These are phyloP conservation scores for Sciurus vulgaris DNA, from an alignment of 2,797 vertebrate species.

Conservation along the genomic window DNA sequence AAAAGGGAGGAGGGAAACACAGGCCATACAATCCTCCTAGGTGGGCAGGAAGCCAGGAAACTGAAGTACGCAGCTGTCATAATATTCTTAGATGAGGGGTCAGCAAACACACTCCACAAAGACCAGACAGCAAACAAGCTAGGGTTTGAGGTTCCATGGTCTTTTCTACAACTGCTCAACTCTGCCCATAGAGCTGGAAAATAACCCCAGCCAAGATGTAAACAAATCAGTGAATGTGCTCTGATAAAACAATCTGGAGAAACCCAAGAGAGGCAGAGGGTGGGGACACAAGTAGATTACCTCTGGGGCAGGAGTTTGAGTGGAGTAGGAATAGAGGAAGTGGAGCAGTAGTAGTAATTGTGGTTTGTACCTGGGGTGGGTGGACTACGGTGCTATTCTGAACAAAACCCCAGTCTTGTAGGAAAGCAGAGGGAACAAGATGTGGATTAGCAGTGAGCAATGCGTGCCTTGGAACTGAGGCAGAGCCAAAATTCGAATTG, in stretches of 20 bases:
- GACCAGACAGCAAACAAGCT: not conserved
- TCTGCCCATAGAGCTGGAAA: not conserved
- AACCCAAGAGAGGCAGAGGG: not conserved
- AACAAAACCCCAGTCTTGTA: not conserved
- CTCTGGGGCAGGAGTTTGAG: not conserved
- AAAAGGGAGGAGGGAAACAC: not conserved
- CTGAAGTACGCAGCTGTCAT: fast-evolving
- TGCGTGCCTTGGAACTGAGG: fast-evolving
- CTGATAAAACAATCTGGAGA: not conserved
- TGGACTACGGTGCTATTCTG: not conserved
- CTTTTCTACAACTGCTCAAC: not conserved
- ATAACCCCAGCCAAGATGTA: fast-evolving
- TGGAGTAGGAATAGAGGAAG: too few relatives aligned
- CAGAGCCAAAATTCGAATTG: not conserved
- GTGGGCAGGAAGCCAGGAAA: not conserved
- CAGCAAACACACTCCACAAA: not conserved
- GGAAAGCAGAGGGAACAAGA: not conserved
- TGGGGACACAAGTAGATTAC: not conserved
- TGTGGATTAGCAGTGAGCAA: fast-evolving
- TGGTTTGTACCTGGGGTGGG: fast-evolving
- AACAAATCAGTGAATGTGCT: not conserved
- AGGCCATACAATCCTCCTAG: not conserved
- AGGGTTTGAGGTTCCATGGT: not conserved
- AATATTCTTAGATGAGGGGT: not conserved
- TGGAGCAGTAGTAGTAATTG: not conserved